Percentiles rank a stretch among this genome's conserved stretches.
phyloP scores from a whole-genome alignment of 2,797 vertebrate species.

The Apogon talboti region DNA sequence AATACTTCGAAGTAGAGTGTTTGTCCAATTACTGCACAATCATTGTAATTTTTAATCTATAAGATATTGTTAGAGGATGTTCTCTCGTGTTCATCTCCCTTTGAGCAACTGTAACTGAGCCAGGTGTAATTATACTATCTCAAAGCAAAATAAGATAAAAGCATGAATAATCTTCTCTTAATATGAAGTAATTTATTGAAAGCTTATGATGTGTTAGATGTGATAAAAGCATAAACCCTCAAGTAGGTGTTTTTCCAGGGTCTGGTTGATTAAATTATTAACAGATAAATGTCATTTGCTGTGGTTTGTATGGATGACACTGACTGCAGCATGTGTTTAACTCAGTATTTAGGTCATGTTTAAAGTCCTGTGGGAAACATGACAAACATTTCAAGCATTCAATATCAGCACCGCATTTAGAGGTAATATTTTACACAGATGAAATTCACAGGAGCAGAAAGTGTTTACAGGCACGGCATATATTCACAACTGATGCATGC shows the following conservation, averaged over 20 bases:
- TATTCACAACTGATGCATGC: slow-evolving; percentile 36
- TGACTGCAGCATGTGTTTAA: slow-evolving; percentile 2
- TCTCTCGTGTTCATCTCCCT: too few species aligned
- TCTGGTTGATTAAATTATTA: background rate
- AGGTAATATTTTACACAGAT: slow-evolving; percentile 12
- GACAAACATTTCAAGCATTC: slow-evolving; percentile 44
- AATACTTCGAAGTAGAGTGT: too few species aligned
- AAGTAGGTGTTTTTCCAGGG: background rate
- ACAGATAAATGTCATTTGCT: background rate
- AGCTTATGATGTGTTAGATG: background rate
- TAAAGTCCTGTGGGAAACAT: slow-evolving; percentile 60
- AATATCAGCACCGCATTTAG: slow-evolving; percentile 43
- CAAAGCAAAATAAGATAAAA: too few species aligned
- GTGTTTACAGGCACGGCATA: slow-evolving; percentile 41
- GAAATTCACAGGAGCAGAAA: slow-evolving; percentile 31
- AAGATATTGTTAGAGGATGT: too few species aligned
- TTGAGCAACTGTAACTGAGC: too few species aligned
- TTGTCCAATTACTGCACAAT: too few species aligned
- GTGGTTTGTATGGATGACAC: background rate
- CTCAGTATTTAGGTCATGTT: background rate
- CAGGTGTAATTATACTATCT: too few species aligned
- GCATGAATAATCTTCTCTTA: too few species aligned
- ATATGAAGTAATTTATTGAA: too few species aligned
- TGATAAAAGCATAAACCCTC: background rate
- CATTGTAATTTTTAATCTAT: too few species aligned